Conservation (phyloP, 2,888 invertebrate species). For the Diarsia brunnea region DNA sequence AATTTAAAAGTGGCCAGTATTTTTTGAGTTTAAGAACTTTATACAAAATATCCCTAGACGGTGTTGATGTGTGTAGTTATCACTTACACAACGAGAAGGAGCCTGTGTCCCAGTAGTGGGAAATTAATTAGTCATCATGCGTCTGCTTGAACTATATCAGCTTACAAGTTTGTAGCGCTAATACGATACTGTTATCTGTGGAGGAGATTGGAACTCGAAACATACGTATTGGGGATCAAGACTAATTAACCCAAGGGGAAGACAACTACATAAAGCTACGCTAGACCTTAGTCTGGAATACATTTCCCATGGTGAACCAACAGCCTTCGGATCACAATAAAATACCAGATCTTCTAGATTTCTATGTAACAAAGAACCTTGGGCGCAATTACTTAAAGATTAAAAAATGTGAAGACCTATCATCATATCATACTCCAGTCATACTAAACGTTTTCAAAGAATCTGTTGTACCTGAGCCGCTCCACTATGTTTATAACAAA, state of each 20-base stretch:
- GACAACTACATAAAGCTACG: background rate
- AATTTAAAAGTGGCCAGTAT: no score
- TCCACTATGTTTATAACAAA: no score
- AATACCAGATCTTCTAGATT: no score
- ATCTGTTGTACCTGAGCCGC: background rate
- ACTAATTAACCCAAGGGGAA: background rate
- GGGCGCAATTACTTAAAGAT: background rate
- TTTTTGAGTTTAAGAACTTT: no score
- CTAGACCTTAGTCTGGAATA: no score
- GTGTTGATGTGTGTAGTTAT: no score
- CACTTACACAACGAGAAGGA: background rate
- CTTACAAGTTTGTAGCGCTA: background rate
- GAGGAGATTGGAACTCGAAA: background rate
- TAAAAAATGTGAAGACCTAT: no score
- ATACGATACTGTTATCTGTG: background rate
- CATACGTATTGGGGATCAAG: no score
- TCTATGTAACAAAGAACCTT: no score
- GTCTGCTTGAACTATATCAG: background rate
- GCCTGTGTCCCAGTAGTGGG: background rate
- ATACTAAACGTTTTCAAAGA: background rate
- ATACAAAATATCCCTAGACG: no score
- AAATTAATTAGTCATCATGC: background rate
- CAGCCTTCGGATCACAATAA: no score
- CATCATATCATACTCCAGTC: background rate
- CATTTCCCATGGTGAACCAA: no score